These are phyloP conservation scores for Austrolebias charrua DNA, from an alignment of 2,797 vertebrate genomes.

Conservation along the genomic window DNA sequence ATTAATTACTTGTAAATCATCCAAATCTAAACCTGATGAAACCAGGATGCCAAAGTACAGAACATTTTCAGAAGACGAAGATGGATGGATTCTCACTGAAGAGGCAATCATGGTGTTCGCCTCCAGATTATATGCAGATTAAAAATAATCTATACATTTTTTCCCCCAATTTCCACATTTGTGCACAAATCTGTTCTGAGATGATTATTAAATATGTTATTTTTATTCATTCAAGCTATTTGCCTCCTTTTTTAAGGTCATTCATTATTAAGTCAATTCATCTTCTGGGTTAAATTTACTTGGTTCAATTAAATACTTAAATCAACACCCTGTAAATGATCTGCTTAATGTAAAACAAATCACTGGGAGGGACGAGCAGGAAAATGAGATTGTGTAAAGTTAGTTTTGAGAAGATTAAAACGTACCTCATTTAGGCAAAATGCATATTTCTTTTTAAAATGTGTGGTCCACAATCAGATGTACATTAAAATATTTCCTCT, in stretches of 20 bases:
- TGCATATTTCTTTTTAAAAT: too few relatives aligned
- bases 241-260: constrained; percentile 1
- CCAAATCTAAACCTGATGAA: neutral
- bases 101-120: neutral
- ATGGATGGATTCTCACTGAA: neutral
- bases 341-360: neutral
- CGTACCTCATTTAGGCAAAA: neutral
- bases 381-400: neutral
- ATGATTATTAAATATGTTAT: neutral
- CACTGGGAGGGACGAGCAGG: neutral
- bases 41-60: neutral
- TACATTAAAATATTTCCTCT: neutral
- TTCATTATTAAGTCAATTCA: neutral
- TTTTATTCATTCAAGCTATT: constrained; percentile 10
- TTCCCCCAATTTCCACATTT: constrained; percentile 1
- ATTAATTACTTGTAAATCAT: neutral
- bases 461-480: neutral
- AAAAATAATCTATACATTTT: neutral
- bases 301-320: neutral
- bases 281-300: neutral
- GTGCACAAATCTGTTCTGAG: constrained; percentile 6
- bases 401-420: neutral
- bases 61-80: neutral
- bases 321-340: neutral
- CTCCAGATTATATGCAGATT: neutral